Evolutionary conservation across 2,797 vertebrate species (phyloP).

Genomic region (Natrix natrix): DNA sequence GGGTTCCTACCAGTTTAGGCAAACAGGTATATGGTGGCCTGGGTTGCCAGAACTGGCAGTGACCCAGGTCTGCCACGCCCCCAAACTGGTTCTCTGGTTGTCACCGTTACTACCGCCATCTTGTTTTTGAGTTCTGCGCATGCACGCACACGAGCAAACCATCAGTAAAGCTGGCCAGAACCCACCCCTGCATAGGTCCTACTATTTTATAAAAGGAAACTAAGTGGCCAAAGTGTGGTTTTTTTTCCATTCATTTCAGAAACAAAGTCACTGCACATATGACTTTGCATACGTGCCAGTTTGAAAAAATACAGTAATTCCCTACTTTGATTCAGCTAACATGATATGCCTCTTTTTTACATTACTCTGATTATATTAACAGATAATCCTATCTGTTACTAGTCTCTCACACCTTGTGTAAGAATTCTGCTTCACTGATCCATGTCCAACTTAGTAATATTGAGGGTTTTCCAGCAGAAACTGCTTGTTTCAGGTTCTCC

Average conservation of each 20-base stretch:
- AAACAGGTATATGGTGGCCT: no score
- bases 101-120: no score
- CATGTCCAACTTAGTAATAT: neutral
- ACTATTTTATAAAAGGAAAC: neutral
- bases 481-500: neutral
- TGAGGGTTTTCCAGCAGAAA: neutral
- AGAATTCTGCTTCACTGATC: neutral
- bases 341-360: neutral
- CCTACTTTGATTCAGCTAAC: neutral
- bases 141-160: no score
- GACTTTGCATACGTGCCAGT: neutral
- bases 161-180: no score
- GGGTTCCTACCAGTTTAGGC: no score
- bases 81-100: no score
- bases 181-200: neutral
- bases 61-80: no score
- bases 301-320: neutral
- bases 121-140: no score
- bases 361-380: neutral
- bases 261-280: neutral
- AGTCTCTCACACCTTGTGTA: neutral
- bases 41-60: no score
- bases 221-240: neutral
- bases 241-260: neutral
- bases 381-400: neutral